phyloP scores from a whole-genome alignment of 2,797 vertebrate species.

The Pangasius macronema region DNA sequence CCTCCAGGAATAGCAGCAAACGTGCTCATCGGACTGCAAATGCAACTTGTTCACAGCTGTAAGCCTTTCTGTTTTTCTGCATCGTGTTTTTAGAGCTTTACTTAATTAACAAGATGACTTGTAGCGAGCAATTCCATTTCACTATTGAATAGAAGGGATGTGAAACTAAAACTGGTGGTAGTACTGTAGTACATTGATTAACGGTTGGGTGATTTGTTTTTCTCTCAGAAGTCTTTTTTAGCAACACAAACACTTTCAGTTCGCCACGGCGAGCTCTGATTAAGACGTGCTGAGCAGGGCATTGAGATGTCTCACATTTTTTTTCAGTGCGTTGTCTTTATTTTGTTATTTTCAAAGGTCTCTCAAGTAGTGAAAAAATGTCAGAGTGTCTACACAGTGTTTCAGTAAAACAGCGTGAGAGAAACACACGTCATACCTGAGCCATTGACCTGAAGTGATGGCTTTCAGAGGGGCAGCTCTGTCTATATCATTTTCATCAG shows the following conservation, averaged over 20 bases:
- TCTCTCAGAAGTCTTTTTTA: not conserved
- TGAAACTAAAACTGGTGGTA: not conserved
- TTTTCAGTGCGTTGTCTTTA: slow-evolving; percentile 29
- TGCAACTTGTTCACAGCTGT: slow-evolving; percentile 22
- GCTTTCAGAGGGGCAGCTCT: slow-evolving; percentile 6
- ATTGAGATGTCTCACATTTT: slow-evolving; percentile 24
- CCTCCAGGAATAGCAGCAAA: slow-evolving; percentile 39
- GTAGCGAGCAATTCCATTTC: slow-evolving; percentile 1
- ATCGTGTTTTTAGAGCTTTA: slow-evolving; percentile 18
- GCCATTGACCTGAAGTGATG: slow-evolving; percentile 4
- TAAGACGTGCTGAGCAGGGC: slow-evolving; percentile 13
- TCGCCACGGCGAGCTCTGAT: slow-evolving; percentile 11
- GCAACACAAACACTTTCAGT: not conserved
- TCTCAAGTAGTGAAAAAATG: slow-evolving; percentile 31
- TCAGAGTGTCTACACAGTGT: slow-evolving; percentile 27
- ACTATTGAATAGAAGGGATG: not conserved
- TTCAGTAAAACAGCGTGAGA: slow-evolving; percentile 25
- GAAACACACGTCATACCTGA: slow-evolving; percentile 21
- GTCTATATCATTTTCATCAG: not conserved
- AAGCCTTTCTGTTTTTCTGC: not conserved
- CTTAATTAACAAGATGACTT: slow-evolving; percentile 27
- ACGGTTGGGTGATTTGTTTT: not conserved
- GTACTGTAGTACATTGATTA: slow-evolving; percentile 25
- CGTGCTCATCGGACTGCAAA: slow-evolving; percentile 43
- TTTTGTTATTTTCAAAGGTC: slow-evolving; percentile 51